A percentile compares a stretch with the other conserved stretches of the same genome.
Evolutionary conservation across 2,113 vertebrate species (phyloP).

Genomic region (Ahaetulla prasina): DNA sequence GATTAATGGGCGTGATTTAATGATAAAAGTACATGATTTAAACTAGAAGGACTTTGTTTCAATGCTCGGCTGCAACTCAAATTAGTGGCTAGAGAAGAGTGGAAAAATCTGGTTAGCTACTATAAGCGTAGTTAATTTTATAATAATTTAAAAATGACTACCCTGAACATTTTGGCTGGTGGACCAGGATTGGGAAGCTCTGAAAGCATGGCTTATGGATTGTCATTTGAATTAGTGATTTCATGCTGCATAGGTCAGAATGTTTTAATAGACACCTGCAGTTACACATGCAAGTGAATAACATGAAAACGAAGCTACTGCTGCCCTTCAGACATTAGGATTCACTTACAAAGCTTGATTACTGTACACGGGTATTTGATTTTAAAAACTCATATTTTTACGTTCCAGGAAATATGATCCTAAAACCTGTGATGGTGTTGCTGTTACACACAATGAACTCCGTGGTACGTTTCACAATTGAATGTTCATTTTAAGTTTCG

Average conservation of each 20-base stretch:
- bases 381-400: background rate
- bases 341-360: background rate
- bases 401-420: constrained; percentile 34
- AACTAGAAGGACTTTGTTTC: background rate
- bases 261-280: background rate
- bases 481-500: background rate
- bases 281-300: background rate
- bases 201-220: background rate
- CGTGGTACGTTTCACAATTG: constrained; percentile 23
- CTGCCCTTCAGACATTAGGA: background rate
- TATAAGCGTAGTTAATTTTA: background rate
- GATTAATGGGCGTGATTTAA: background rate
- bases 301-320: background rate
- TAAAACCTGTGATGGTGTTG: background rate
- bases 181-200: background rate
- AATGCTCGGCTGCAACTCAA: background rate
- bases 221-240: background rate
- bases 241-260: background rate
- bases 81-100: background rate
- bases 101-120: background rate
- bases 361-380: background rate
- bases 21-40: background rate
- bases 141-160: background rate
- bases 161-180: background rate
- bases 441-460: background rate